A percentile compares a stretch with the other conserved stretches of the same genome.
phyloP scores from a whole-genome alignment of 2,113 vertebrate genomes.

The Bufo bufo region DNA sequence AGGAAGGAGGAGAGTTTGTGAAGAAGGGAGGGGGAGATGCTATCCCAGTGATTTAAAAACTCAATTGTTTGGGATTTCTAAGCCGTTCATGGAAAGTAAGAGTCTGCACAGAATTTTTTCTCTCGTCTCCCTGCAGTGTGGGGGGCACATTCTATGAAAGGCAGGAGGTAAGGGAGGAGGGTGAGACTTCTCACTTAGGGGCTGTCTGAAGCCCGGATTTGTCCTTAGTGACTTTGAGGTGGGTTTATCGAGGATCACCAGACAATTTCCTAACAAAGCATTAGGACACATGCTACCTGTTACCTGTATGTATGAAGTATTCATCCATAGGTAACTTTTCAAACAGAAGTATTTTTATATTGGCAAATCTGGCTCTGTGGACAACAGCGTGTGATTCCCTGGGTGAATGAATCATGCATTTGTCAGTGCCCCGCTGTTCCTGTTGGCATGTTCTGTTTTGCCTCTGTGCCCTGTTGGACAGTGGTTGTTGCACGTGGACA shows the following conservation, averaged over 20 bases:
- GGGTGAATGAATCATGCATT: constrained; percentile 25
- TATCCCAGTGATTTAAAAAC: constrained; percentile 47
- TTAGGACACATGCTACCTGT: constrained; percentile 22
- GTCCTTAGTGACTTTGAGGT: constrained; percentile 55
- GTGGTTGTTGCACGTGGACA: constrained; percentile 45
- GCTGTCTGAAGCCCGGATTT: constrained; percentile 55
- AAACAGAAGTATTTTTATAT: background rate
- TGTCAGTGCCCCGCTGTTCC: constrained; percentile 23
- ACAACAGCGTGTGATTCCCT: background rate
- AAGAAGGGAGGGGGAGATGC: constrained; percentile 32
- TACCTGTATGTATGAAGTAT: constrained; percentile 35
- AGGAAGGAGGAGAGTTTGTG: constrained; percentile 35
- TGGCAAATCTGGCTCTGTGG: constrained; percentile 18
- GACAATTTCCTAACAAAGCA: constrained; percentile 36
- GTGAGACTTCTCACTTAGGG: constrained; percentile 48
- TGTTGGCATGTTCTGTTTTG: constrained; percentile 43
- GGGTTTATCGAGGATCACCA: constrained; percentile 53
- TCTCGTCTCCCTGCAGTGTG: constrained; percentile 33
- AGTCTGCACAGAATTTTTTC: constrained; percentile 46
- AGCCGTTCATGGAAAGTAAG: constrained; percentile 38
- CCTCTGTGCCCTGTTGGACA: constrained; percentile 46
- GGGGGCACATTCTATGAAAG: constrained; percentile 57
- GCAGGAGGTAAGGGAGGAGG: constrained; percentile 63
- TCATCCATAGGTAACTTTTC: constrained; percentile 3
- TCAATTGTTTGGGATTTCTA: constrained; percentile 54